A percentile compares a stretch with the other conserved stretches of the same genome.
Evolutionary conservation across 1,140 invertebrate genomes (phyloP).

Genomic region (Sitophilus oryzae): DNA sequence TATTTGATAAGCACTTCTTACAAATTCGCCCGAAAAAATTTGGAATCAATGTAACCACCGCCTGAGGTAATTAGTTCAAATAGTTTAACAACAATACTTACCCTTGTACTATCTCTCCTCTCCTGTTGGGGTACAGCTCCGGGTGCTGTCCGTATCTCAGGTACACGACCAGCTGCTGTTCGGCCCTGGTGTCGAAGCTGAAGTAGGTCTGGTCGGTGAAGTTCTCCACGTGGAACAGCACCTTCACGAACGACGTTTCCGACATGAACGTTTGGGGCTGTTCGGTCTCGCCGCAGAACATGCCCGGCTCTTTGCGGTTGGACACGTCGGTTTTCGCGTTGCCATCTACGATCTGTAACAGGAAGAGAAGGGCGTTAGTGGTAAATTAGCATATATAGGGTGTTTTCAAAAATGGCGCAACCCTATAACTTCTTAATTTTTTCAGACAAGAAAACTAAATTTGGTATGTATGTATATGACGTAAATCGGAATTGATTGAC

Average conservation of each 20-base stretch:
- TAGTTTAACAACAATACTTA: constrained; percentile 35
- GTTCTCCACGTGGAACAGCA: constrained; percentile 85
- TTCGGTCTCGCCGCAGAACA: constrained; percentile 88
- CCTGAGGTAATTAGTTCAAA: background rate
- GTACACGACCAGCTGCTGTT: constrained; percentile 84
- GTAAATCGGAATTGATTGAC: too few relatives aligned
- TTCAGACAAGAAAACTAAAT: too few relatives aligned
- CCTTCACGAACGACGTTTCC: constrained; percentile 85
- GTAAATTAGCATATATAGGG: too few relatives aligned
- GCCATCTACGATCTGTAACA: constrained; percentile 69
- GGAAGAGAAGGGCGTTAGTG: too few relatives aligned
- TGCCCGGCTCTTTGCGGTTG: constrained; percentile 77
- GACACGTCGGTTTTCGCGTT: constrained; percentile 80
- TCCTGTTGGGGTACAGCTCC: constrained; percentile 81
- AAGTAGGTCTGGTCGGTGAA: constrained; percentile 85
- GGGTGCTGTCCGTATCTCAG: constrained; percentile 86
- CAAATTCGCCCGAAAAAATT: constrained; percentile 19
- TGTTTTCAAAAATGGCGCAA: too few relatives aligned
- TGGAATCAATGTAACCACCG: background rate
- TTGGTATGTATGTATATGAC: too few relatives aligned
- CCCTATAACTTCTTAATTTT: too few relatives aligned
- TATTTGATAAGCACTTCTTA: background rate
- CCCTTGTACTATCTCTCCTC: constrained; percentile 76
- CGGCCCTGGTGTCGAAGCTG: constrained; percentile 71
- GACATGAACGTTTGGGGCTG: constrained; percentile 91